Conservation (phyloP, 2,797 vertebrate genomes). For the Linurgus olivaceus region DNA sequence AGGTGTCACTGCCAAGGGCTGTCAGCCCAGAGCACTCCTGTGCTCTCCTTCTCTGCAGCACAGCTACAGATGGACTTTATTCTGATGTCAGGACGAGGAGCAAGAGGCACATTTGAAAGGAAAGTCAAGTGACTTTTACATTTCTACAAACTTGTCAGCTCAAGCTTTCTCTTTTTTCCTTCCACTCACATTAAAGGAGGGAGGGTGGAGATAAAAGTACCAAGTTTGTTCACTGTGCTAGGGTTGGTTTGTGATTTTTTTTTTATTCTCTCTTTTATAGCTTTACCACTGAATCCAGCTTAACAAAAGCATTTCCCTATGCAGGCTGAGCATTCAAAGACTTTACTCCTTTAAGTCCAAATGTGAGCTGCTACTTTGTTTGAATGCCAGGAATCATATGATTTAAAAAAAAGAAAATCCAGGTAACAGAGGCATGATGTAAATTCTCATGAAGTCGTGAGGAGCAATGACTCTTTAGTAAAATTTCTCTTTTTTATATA, state of each 20-base stretch:
- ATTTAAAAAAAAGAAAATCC: not conserved
- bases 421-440: not conserved
- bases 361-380: slow-evolving; percentile 41
- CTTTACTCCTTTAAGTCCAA: slow-evolving; percentile 35
- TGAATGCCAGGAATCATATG: slow-evolving; percentile 22
- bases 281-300: slow-evolving; percentile 50
- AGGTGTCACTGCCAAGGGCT: not conserved
- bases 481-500: not conserved
- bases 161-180: not conserved
- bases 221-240: not conserved
- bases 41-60: not conserved
- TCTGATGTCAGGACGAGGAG: not conserved
- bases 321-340: slow-evolving; percentile 36
- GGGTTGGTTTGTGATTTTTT: not conserved
- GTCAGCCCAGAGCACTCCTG: not conserved
- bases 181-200: not conserved
- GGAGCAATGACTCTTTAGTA: not conserved
- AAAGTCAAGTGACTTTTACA: slow-evolving; percentile 9
- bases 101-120: not conserved
- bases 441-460: not conserved
- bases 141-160: slow-evolving; percentile 6
- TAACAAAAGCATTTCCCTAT: slow-evolving; percentile 59
- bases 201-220: not conserved
- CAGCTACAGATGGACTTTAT: not conserved
- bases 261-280: slow-evolving; percentile 41